phyloP scores from a whole-genome alignment of 2,113 vertebrate genomes.

The Menidia beryllina region DNA sequence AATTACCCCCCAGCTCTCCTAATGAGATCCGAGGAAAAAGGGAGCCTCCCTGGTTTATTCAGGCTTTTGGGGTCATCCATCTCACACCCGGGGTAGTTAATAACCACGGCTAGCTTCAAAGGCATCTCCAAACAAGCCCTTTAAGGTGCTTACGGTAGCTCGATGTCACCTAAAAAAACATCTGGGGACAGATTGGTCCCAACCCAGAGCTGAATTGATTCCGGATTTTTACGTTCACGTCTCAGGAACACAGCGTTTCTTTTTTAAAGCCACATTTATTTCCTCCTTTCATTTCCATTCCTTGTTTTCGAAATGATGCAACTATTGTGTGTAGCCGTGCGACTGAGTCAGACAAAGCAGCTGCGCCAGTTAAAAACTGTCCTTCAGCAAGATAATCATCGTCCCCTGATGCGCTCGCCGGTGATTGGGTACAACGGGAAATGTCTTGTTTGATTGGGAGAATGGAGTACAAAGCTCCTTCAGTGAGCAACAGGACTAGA shows the following conservation, averaged over 20 bases:
- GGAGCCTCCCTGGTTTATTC: conserved; percentile 20
- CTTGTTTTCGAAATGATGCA: neutral
- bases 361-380: neutral
- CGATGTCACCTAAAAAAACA: neutral
- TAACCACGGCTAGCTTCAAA: conserved; percentile 1
- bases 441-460: neutral
- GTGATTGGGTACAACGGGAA: neutral
- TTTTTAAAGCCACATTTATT: neutral
- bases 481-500: neutral
- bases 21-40: conserved; percentile 55
- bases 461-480: neutral
- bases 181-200: too few relatives aligned
- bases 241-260: too few relatives aligned
- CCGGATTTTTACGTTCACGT: too few relatives aligned
- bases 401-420: neutral
- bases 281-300: neutral
- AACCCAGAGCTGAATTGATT: too few relatives aligned
- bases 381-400: neutral
- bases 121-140: too few relatives aligned
- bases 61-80: conserved; percentile 3
- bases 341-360: neutral
- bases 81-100: neutral
- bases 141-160: neutral
- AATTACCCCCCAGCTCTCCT: conserved; percentile 56
- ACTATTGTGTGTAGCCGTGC: neutral